These are phyloP conservation scores for Suillia variegata DNA, from an alignment of 2,888 invertebrate species.

Conservation along the genomic window DNA sequence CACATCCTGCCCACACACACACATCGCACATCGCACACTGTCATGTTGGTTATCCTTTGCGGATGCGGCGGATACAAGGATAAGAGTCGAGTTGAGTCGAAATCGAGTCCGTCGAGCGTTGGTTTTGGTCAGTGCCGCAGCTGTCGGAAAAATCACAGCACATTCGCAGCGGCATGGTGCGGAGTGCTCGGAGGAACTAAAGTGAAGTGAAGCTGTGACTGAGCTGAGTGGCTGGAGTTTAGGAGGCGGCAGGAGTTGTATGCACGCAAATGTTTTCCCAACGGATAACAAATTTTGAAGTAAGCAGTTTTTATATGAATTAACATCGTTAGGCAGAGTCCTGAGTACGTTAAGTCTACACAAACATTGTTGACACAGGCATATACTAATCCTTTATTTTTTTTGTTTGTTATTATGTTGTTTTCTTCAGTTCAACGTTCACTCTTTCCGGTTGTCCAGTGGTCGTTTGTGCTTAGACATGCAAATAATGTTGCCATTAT, in stretches of 20 bases:
- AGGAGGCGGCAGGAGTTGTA: not conserved
- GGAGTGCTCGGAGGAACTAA: not conserved
- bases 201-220: not conserved
- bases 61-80: slow-evolving; percentile 1
- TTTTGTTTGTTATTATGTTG: not conserved
- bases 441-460: not conserved
- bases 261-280: slow-evolving; percentile 1
- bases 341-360: too few relatives aligned
- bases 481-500: not conserved
- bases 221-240: too few relatives aligned
- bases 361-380: too few relatives aligned
- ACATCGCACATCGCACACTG: slow-evolving; percentile 2
- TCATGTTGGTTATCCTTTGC: slow-evolving; percentile 17
- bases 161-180: not conserved
- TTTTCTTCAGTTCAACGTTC: not conserved
- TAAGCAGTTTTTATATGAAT: not conserved
- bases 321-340: slow-evolving; percentile 1
- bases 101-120: not conserved
- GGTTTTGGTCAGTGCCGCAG: not conserved
- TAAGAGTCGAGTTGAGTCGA: too few relatives aligned
- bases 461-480: not conserved
- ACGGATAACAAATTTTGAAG: slow-evolving; percentile 7
- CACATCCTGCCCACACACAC: not conserved
- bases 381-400: too few relatives aligned
- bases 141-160: not conserved